Evolutionary conservation across 1,140 invertebrate genomes (phyloP).

Genomic region (Triops cancriformis): DNA sequence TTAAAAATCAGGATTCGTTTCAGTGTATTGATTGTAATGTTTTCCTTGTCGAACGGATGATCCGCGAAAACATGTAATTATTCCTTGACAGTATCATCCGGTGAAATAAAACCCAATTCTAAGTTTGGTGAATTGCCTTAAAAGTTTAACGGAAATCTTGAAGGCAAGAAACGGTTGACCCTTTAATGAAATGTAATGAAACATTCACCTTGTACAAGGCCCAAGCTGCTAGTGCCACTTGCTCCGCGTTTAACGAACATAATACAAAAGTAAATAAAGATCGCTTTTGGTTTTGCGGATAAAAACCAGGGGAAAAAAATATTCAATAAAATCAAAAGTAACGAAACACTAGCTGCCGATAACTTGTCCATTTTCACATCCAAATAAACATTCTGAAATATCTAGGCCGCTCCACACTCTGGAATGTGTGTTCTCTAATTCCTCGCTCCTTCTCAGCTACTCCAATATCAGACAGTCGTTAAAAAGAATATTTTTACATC

Average conservation of each 20-base stretch:
- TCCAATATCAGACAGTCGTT: background rate
- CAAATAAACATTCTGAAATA: conserved; percentile 5
- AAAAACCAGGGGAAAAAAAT: background rate
- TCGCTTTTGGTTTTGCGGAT: conserved; percentile 1
- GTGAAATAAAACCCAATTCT: no score
- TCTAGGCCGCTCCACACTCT: background rate
- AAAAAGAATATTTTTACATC: conserved; percentile 3
- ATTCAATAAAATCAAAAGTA: background rate
- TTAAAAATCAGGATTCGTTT: background rate
- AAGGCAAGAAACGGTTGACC: background rate
- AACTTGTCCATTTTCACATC: background rate
- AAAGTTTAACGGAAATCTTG: no score
- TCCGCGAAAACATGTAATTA: no score
- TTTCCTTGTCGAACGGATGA: no score
- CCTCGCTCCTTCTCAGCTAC: background rate
- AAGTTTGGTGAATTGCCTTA: no score
- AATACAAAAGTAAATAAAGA: background rate
- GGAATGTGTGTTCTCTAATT: background rate
- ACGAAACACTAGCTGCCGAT: conserved; percentile 3
- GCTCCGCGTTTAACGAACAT: conserved; percentile 3
- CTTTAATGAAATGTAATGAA: conserved; percentile 5
- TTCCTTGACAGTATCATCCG: no score
- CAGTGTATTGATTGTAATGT: no score
- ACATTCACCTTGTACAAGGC: conserved; percentile 10
- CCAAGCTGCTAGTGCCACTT: conserved; percentile 8